Evolutionary conservation across 2,888 invertebrate species (phyloP).

Genomic region (Tubiluchus corallicola): DNA sequence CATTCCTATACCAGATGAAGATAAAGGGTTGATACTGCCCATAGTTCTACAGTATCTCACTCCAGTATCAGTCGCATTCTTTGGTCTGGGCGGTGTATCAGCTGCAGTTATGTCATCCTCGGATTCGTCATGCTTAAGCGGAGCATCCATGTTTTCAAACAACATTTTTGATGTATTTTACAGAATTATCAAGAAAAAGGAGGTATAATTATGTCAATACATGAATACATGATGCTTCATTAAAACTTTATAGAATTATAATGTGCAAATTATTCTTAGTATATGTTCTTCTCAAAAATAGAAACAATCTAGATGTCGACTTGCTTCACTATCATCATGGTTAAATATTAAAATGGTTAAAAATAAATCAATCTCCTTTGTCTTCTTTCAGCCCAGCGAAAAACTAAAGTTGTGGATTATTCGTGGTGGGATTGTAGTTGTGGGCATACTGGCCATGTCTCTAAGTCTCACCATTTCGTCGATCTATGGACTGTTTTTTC

Average conservation of each 20-base stretch:
- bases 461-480: slow-evolving; percentile 95
- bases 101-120: slow-evolving; percentile 99
- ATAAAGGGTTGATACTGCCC: slow-evolving; percentile 87
- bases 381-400: slow-evolving; percentile 57
- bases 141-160: slow-evolving; percentile 95
- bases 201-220: no score
- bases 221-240: no score
- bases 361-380: no score
- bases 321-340: no score
- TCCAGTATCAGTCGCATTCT: slow-evolving; percentile 85
- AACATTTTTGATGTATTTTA: no score
- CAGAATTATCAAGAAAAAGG: no score
- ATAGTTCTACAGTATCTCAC: slow-evolving; percentile 92
- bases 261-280: no score
- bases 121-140: slow-evolving; percentile 91
- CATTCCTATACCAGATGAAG: slow-evolving; percentile 29
- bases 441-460: slow-evolving; percentile 71
- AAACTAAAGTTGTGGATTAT: slow-evolving; percentile 77
- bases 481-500: slow-evolving; percentile 94
- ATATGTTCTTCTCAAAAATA: no score
- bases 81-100: slow-evolving; percentile 92
- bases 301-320: no score
- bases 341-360: no score
- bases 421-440: slow-evolving; percentile 72
- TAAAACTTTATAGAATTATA: no score